Percentiles rank a stretch among this genome's conserved stretches.
Evolutionary conservation across 1,140 invertebrate genomes (phyloP).

Genomic region (Bombus picipes): DNA sequence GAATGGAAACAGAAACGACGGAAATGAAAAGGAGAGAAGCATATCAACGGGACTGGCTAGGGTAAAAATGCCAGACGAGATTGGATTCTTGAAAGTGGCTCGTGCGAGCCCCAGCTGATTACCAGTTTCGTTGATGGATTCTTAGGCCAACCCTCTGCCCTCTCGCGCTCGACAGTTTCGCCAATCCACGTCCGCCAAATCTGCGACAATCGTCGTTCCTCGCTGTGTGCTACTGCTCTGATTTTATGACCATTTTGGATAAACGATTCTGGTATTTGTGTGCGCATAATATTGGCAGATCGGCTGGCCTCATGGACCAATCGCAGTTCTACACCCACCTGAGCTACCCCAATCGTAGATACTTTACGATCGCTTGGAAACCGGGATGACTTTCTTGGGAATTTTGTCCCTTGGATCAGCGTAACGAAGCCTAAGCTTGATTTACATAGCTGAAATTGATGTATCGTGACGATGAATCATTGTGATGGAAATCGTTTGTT

Average conservation of each 20-base stretch:
- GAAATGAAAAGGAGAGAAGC: slow-evolving; percentile 10
- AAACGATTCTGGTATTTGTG: slow-evolving; percentile 66
- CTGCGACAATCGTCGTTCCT: slow-evolving; percentile 31
- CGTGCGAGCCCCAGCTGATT: slow-evolving; percentile 72
- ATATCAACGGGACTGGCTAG: neutral
- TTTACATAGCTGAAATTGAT: no score
- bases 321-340: slow-evolving; percentile 8
- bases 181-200: slow-evolving; percentile 30
- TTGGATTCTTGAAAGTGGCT: slow-evolving; percentile 78
- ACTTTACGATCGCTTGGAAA: neutral
- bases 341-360: neutral
- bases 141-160: slow-evolving; percentile 65
- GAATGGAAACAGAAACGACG: neutral
- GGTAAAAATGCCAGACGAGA: slow-evolving; percentile 74
- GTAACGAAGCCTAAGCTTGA: neutral
- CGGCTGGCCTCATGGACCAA: neutral
- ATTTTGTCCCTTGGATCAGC: neutral
- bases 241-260: slow-evolving; percentile 77
- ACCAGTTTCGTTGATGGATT: slow-evolving; percentile 79
- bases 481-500: no score
- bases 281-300: neutral
- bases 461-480: no score
- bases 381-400: neutral
- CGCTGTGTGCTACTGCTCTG: slow-evolving; percentile 35
- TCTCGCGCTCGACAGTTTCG: slow-evolving; percentile 46